A percentile compares a stretch with the other conserved stretches of the same genome.
Evolutionary conservation across 2,113 vertebrate species (phyloP).

Genomic region (Prunella fulvescens): DNA sequence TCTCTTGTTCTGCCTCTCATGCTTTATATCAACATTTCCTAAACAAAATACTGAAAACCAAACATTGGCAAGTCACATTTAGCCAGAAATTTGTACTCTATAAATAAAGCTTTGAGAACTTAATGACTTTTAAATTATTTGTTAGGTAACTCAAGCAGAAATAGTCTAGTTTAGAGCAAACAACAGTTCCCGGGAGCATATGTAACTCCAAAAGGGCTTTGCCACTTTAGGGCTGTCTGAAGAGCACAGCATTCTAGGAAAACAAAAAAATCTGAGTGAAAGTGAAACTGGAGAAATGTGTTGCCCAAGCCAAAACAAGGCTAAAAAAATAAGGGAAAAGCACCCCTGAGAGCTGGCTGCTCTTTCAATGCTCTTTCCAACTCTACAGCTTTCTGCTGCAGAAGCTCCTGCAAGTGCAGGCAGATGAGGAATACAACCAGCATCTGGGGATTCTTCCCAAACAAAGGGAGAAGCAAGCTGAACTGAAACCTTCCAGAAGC

Average conservation of each 20-base stretch:
- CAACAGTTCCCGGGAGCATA: neutral
- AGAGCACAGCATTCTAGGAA: neutral
- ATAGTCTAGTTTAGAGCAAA: neutral
- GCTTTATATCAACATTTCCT: neutral
- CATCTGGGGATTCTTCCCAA: neutral
- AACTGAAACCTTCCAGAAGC: neutral
- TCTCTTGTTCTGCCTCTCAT: neutral
- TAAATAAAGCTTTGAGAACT: neutral
- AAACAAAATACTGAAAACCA: neutral
- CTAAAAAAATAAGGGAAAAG: neutral
- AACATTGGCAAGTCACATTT: neutral
- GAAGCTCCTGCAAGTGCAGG: accelerated
- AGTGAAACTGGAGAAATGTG: neutral
- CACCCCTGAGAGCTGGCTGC: neutral
- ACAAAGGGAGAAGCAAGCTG: neutral
- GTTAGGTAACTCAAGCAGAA: neutral
- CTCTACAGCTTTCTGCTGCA: neutral
- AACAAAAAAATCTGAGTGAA: neutral
- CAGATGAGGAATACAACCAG: neutral
- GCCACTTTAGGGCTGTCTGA: neutral
- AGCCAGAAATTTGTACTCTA: neutral
- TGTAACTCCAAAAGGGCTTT: neutral
- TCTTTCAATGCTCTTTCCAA: neutral
- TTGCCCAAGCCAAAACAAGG: neutral
- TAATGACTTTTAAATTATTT: neutral